Evolutionary conservation across 2,888 invertebrate genomes (phyloP), one percentile per base, ranked within the genome.

Genomic region (Mesodorylaimus sp.): DNA sequence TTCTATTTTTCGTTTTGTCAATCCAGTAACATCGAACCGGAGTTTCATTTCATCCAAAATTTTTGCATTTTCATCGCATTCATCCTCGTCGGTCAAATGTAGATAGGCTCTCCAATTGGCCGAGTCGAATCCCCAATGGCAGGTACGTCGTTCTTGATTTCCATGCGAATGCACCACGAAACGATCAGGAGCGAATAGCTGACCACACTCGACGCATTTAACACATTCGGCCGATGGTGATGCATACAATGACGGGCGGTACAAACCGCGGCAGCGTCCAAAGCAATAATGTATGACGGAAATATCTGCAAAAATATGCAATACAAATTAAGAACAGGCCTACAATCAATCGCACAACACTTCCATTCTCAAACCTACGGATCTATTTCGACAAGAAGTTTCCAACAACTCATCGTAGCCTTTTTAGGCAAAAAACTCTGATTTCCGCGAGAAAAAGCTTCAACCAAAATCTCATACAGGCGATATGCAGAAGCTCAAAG

Each of bases 81-180:
- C 85, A 66, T 86, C 84, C 61, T 82, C 77, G 37, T 80, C 78
- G 64, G 85, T 84, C 56, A 91, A 78, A 61, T 84, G 77, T 55
- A 95, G 73, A 72, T 93, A 93, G 56, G 80, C 77, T 56, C 89
- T 76, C 95, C 95, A 95, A 68, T 88, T 84, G 62, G 79, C 75
- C 46, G 89, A 88, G 74, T 95, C 91, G 73, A 93, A 95, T 37
- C 95, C 95, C 95, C 95, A 95, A 72, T 95, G 95, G 68, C 89
- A 88, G 57, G 89, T 89, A 61, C 85, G 79, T 70, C 85, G 86
- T 74, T 93, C 89, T 58, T 79, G 76, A 32, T 88, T 86, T 21
- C 70, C 67, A 60, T 75, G 75, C 54, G 70, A 68, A 54, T 68
- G 68, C 64, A 81, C 78, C 55, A 93, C 91, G 71, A 95, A 95